Base-by-base conservation (phyloP, 2,797 vertebrate genomes). In the Apodemus agrarius region DNA sequence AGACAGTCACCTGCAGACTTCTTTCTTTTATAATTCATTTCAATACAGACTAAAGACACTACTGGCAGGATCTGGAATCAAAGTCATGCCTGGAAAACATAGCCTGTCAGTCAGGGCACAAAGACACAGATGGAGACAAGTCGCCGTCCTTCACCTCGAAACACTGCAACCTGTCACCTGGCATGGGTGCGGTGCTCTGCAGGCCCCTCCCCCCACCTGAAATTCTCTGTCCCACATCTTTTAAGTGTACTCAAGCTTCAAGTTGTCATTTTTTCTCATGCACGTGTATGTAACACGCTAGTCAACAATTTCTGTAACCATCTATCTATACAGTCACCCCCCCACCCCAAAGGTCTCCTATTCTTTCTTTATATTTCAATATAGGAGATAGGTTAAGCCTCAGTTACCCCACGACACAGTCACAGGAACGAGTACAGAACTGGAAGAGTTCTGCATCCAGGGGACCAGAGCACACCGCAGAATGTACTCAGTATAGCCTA, bases 301-400 rank as follows among this genome's bases (percentile, higher is more conserved):
- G 61, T 9, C 76, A 88, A 87, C 43, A 65, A 37, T 81, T 84
- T 96, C 88, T 54, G 52, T 13, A 95, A 74, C 29, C 65, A 59
- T 72, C 75, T 26, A 84, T 78, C 52, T 46, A 69, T 7, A 67
- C 1, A 31, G n/a, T 79, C 76, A 37, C 40, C 79, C 67, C 43
- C 43, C 43, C 67, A n/a, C 43, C 43, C 43, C 67, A n/a, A 80
- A 94, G 91, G 46, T 43, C 76, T 91, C 54, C 63, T 4, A 31
- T 3, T 84, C 40, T 34, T 49, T 43, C 67, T 40, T 81, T 52
- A 49, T 61, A 74, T 54, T 84, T 61, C 24, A 93, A n/a, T 14
- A 90, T 29, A 69, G 54, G 49, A 89, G 29, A 75, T 72, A 54
- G 69, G 61, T 0, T 1, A 88, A 40, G 37, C 72, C 65, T 76